phyloP scores from a whole-genome alignment of 2,888 invertebrate species.

The Dascillus cervinus region DNA sequence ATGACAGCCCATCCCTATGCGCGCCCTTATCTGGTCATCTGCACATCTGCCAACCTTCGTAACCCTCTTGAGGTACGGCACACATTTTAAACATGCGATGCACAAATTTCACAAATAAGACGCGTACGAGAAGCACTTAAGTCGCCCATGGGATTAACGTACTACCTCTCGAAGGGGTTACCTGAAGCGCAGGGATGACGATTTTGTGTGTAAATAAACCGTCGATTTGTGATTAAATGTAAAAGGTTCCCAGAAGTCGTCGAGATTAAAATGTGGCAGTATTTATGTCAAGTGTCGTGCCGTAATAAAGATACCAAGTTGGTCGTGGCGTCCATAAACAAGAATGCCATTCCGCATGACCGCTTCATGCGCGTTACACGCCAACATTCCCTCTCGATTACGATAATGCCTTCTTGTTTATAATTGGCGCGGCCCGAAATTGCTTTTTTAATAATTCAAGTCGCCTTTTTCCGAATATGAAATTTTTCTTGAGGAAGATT shows the following conservation, averaged over 20 bases:
- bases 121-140: no score
- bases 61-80: constrained; percentile 10
- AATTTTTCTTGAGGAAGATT: constrained; percentile 7
- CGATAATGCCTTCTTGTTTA: constrained; percentile 4
- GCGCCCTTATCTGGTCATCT: constrained; percentile 19
- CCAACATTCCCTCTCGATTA: constrained; percentile 5
- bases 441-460: background rate
- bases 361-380: constrained; percentile 3
- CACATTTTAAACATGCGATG: no score
- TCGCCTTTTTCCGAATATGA: constrained; percentile 13
- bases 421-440: background rate
- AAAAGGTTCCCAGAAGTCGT: constrained; percentile 8
- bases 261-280: constrained; percentile 6
- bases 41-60: constrained; percentile 16
- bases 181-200: no score
- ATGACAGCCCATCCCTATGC: constrained; percentile 16
- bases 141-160: no score
- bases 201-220: no score
- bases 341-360: constrained; percentile 6
- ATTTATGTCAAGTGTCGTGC: constrained; percentile 6
- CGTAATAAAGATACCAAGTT: constrained; percentile 8
- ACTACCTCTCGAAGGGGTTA: no score
- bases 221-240: no score
- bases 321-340: constrained; percentile 4
- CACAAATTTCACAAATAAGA: no score